Evolutionary conservation across 1,140 invertebrate species (phyloP), one percentile per base, ranked within the genome.

Genomic region (Scaptodrosophila lebanonensis): DNA sequence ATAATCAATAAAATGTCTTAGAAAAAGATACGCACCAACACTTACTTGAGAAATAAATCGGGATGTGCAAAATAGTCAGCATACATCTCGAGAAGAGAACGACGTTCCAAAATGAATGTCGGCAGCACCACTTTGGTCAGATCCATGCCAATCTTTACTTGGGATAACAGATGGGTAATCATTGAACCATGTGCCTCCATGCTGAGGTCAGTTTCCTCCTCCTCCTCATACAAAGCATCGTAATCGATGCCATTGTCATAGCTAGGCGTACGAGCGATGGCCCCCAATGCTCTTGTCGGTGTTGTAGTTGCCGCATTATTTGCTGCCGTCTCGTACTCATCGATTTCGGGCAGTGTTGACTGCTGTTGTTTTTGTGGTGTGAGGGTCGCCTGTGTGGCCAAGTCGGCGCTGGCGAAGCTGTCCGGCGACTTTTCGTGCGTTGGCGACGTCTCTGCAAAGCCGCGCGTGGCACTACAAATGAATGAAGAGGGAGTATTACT

Each of bases 71-170:
- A 99, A 85, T 98, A 99, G 89, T 99, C 97, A 9, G 97, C 95
- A 85, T 99, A 97, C 95, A 98, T 99, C 88, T 99, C 98, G 29
- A 99, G 88, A 27, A 99, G 90, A 1, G 97, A 99, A 58, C 97
- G 90, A 67, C 96, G 91, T 85, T 99, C 98, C 66, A 99, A 88
- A 62, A 98, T 98, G 84, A 98, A 98, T 8, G 95, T 97, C n/a
- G 97, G 97, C 51, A 99, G 88, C 22, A 96, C 96, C 49, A 99
- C 97, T 91, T 98, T 99, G 1, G 97, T 99, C 69, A 99, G 90
- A 88, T 99, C 97, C 97, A 99, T 99, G 38, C 97, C 97, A 82
- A 99, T 98, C 87, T 98, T 94, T 47, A 98, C 95, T 91, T 98
- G 97, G 17, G 97, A 98, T 42, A 99, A 88, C 9, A 99, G 89